Percentiles rank a stretch among this genome's conserved stretches.
These are phyloP conservation scores for Megamerina dolium DNA, from an alignment of 2,888 invertebrate species.

Conservation along the genomic window DNA sequence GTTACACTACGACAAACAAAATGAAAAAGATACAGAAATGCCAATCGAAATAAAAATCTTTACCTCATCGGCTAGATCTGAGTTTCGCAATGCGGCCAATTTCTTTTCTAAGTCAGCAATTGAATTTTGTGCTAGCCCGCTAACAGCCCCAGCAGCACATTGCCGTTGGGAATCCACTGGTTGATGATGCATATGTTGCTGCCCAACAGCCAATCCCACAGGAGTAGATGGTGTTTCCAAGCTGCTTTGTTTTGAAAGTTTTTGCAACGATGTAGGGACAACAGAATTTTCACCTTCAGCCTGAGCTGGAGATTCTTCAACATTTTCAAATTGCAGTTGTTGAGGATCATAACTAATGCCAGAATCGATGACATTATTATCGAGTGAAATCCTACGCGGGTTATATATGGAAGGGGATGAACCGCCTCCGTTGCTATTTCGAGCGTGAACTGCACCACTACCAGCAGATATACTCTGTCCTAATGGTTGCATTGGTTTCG, in stretches of 20 bases:
- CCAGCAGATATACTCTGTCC: constrained; percentile 40
- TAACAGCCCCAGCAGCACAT: constrained; percentile 8
- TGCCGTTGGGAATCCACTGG: neutral
- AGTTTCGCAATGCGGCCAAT: constrained; percentile 52
- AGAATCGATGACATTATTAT: constrained; percentile 35
- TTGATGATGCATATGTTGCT: constrained; percentile 1
- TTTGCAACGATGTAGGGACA: constrained; percentile 26
- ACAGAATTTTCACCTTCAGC: constrained; percentile 12
- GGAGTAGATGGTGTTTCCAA: constrained; percentile 30
- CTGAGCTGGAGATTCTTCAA: constrained; percentile 23
- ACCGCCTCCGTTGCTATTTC: constrained; percentile 36
- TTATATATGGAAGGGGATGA: constrained; percentile 46
- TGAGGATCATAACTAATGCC: too few species aligned
- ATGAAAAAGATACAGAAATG: constrained; percentile 3
- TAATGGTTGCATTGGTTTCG: too few species aligned
- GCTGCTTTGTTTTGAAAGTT: constrained; percentile 39
- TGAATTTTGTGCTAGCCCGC: constrained; percentile 33
- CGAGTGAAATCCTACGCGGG: constrained; percentile 45
- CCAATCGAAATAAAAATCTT: constrained; percentile 1
- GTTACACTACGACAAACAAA: too few species aligned
- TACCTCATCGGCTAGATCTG: constrained; percentile 36
- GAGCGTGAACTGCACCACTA: too few species aligned
- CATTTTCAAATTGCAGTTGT: too few species aligned
- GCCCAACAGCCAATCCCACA: constrained; percentile 12
- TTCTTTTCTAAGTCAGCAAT: constrained; percentile 57